Evolutionary conservation across 1,140 invertebrate species (phyloP).

Genomic region (Saccostrea echinata): DNA sequence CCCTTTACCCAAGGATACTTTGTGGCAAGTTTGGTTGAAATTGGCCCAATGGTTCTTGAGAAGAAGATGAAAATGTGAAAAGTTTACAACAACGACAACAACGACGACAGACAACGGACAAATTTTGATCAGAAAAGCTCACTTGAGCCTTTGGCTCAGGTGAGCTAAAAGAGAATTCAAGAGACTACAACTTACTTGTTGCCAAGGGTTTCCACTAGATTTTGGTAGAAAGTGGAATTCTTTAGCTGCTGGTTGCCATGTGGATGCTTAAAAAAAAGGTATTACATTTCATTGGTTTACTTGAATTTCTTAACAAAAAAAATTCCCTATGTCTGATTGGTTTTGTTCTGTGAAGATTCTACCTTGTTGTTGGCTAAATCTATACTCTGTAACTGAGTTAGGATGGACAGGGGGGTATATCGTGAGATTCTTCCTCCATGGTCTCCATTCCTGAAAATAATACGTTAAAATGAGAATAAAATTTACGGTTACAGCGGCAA

Average conservation of each 20-base stretch:
- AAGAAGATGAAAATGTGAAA: no score
- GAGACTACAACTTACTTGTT: slow-evolving; percentile 19
- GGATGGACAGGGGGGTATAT: neutral
- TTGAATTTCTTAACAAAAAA: neutral
- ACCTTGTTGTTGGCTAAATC: slow-evolving; percentile 7
- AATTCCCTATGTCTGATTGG: no score
- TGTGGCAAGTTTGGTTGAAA: no score
- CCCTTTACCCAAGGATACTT: no score
- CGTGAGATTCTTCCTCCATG: neutral
- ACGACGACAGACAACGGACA: no score
- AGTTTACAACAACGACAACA: no score
- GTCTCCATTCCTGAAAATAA: slow-evolving; percentile 13
- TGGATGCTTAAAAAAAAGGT: neutral
- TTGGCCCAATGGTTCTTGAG: no score
- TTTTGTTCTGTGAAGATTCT: neutral
- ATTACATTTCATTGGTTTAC: no score
- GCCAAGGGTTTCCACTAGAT: neutral
- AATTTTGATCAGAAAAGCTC: no score
- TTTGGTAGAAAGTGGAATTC: slow-evolving; percentile 3
- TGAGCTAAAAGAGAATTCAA: neutral
- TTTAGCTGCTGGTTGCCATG: neutral
- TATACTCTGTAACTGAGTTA: slow-evolving; percentile 23
- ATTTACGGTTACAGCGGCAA: no score
- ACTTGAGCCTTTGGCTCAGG: no score
- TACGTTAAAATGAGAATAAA: neutral